A percentile compares a stretch with the other conserved stretches of the same genome.
These are phyloP conservation scores for Hetaerina titia DNA, from an alignment of 2,888 invertebrate species.

Conservation along the genomic window DNA sequence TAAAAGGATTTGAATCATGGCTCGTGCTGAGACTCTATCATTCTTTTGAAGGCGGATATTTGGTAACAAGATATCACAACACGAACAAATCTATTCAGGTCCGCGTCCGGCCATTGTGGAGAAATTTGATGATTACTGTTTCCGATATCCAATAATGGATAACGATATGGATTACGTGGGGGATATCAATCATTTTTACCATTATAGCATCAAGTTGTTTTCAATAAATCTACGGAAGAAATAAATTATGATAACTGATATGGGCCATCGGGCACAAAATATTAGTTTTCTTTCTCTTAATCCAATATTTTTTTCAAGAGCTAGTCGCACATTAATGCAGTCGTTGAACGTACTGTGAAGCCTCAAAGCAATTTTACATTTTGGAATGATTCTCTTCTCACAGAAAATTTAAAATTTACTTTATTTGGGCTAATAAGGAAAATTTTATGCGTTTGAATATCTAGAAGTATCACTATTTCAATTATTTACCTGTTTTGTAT, in stretches of 20 bases:
- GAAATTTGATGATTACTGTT: constrained; percentile 4
- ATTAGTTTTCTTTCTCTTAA: too few relatives aligned
- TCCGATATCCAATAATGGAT: not conserved
- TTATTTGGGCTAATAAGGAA: too few relatives aligned
- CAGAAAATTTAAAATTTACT: too few relatives aligned
- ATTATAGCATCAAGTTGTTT: constrained; percentile 14
- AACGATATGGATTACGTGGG: not conserved
- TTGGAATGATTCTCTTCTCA: too few relatives aligned
- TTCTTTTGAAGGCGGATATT: not conserved
- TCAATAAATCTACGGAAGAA: not conserved
- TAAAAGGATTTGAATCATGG: not conserved
- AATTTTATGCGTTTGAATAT: too few relatives aligned
- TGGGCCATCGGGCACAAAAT: too few relatives aligned
- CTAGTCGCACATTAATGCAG: too few relatives aligned
- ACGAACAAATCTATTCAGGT: not conserved
- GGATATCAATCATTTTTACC: not conserved
- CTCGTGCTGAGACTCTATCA: not conserved
- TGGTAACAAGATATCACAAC: not conserved
- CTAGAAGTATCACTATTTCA: too few relatives aligned
- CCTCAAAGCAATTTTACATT: too few relatives aligned
- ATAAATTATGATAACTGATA: not conserved
- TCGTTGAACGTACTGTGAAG: too few relatives aligned
- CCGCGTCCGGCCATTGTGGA: not conserved
- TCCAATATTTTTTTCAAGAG: too few relatives aligned
- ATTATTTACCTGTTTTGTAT: too few relatives aligned